Conservation (phyloP, 64 coral and sea anemone genomes). For the Astreopora myriophthalma region DNA sequence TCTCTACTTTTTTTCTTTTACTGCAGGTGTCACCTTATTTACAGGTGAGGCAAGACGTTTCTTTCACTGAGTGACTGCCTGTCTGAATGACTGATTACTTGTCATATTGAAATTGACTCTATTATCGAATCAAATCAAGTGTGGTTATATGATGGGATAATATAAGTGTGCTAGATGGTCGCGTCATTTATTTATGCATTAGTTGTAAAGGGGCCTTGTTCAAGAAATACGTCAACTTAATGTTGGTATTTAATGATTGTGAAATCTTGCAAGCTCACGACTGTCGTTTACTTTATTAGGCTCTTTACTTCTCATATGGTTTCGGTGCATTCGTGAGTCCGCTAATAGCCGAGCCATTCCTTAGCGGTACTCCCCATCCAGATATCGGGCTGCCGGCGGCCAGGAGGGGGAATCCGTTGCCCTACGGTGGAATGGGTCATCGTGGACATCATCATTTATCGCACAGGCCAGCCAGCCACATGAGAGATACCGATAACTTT, state of each 20-base stretch:
- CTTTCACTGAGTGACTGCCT: neutral
- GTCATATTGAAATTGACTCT: neutral
- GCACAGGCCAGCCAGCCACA: slow-evolving; percentile 61
- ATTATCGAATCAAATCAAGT: no score
- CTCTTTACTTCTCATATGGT: slow-evolving; percentile 90
- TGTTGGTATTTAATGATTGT: no score
- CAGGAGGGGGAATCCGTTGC: slow-evolving; percentile 63
- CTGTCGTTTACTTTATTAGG: slow-evolving; percentile 47
- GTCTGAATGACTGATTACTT: neutral
- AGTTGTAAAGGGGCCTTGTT: no score
- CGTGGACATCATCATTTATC: slow-evolving; percentile 64
- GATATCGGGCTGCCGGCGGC: slow-evolving; percentile 71
- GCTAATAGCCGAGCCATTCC: slow-evolving; percentile 91
- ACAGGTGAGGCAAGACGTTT: slow-evolving; percentile 56
- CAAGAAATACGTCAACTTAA: no score
- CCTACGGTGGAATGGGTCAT: slow-evolving; percentile 71
- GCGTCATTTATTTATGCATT: no score
- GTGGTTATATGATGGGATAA: no score
- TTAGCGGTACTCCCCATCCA: slow-evolving; percentile 86
- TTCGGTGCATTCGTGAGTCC: slow-evolving; percentile 96
- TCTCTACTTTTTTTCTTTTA: neutral
- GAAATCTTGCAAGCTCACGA: no score
- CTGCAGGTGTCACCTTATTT: slow-evolving; percentile 87
- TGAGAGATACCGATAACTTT: slow-evolving; percentile 34
- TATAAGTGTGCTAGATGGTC: no score